Evolutionary conservation across 2,888 invertebrate genomes (phyloP).

Genomic region (Phyto melanocephala): DNA sequence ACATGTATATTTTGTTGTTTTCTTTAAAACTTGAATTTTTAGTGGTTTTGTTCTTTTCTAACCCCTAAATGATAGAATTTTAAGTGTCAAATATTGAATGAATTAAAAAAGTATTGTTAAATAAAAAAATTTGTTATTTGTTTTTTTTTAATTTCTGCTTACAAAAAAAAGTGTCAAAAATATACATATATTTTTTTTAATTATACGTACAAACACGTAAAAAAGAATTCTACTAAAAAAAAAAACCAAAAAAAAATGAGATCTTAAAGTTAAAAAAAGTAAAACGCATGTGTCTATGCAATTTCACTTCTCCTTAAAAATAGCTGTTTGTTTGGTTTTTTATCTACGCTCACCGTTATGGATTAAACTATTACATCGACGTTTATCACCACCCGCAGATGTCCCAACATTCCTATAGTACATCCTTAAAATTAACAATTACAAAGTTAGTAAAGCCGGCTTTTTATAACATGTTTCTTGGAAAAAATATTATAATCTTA

Average conservation of each 20-base stretch:
- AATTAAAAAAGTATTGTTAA: too few species aligned
- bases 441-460: neutral
- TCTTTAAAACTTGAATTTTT: neutral
- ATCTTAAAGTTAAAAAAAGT: slow-evolving; percentile 29
- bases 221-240: neutral
- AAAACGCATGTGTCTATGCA: neutral
- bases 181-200: neutral
- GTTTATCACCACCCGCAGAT: neutral
- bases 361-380: neutral
- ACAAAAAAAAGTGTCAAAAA: too few species aligned
- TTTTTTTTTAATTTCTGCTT: too few species aligned
- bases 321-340: neutral
- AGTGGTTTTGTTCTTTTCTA: neutral
- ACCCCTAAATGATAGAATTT: slow-evolving; percentile 51
- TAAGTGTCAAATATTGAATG: slow-evolving; percentile 38
- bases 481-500: slow-evolving; percentile 4
- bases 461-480: neutral
- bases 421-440: slow-evolving; percentile 1
- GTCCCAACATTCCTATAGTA: slow-evolving; percentile 36
- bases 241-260: slow-evolving; percentile 40
- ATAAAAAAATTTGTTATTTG: too few species aligned
- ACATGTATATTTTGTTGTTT: slow-evolving; percentile 25
- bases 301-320: slow-evolving; percentile 1
- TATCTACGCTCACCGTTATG: slow-evolving; percentile 14
- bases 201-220: too few species aligned